Base-by-base conservation (phyloP, 2,797 vertebrate genomes). In the Mareca strepera region DNA sequence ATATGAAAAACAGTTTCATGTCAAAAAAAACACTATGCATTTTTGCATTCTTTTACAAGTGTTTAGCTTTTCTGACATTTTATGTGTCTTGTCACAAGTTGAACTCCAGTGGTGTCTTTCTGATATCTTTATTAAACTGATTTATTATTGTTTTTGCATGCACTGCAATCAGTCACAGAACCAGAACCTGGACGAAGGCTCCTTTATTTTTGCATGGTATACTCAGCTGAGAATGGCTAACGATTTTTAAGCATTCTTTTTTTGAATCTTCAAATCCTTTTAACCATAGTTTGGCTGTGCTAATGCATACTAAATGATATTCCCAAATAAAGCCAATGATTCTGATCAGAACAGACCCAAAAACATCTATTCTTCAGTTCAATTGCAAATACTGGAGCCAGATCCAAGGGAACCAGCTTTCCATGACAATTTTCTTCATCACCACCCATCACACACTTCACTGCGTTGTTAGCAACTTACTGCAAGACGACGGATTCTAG, bases 401-500 rank as follows among this genome's bases (percentile, higher is more conserved):
- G 96, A 97, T 97, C 96, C 94, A 96, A 93, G 90, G 95, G 96
- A 95, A 96, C 86, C 95, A 95, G 88, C 93, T 96, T 97, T 97
- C 88, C 82, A 95, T 73, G 29, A 84, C 59, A 77, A 73, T 83
- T 90, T 92, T 83, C 64, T 86, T 97, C 92, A 92, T 81, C 74
- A 95, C 67, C 88, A 97, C 88, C 89, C 77, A 81, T 95, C 68
- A 89, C 87, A 96, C 74, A 96, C 69, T 93, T 94, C 90, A 93
- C 75, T 96, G 93, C 1, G 12, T 96, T 93, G 87, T 97, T 96
- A 96, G 94, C 96, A 97, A 96, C 95, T 97, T 98, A 98, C 98
- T 98, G 98, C 98, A 98, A 97, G 96, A 98, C 98, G 96, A 98
- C 91, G 97, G 98, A 98, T 96, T 98, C 97, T 98, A 98, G 98